These are phyloP conservation scores for Acleris emargana DNA, from an alignment of 2,888 invertebrate species.

Conservation along the genomic window DNA sequence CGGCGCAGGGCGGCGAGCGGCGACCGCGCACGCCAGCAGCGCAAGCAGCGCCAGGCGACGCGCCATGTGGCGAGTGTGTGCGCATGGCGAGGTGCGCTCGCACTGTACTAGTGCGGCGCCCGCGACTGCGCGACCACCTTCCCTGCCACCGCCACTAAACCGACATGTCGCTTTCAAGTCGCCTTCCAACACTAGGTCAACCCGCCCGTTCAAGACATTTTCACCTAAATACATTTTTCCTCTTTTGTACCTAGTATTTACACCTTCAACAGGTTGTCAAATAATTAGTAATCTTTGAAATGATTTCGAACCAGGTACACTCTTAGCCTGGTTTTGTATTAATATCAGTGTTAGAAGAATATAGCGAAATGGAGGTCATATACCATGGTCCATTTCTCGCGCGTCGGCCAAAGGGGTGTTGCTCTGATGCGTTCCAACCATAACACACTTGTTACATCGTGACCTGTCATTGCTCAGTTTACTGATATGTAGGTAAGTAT, in stretches of 20 bases:
- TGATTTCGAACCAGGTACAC: neutral
- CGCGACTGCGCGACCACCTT: conserved; percentile 66
- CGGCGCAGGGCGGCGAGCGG: conserved; percentile 59
- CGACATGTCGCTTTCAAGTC: conserved; percentile 73
- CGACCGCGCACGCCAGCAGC: conserved; percentile 69
- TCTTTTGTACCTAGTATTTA: neutral
- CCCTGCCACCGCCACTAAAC: conserved; percentile 67
- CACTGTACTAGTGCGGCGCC: conserved; percentile 65
- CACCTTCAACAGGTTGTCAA: conserved; percentile 7
- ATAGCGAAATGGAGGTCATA: conserved; percentile 26
- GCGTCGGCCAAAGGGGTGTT: conserved; percentile 23
- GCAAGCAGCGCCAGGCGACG: conserved; percentile 81
- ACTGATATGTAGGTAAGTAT: neutral
- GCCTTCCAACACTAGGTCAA: conserved; percentile 71
- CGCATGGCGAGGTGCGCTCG: conserved; percentile 82
- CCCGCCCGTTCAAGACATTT: conserved; percentile 46
- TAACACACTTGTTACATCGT: conserved; percentile 17
- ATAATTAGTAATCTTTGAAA: conserved; percentile 2
- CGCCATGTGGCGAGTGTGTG: conserved; percentile 80
- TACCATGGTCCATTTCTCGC: conserved; percentile 31
- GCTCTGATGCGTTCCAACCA: conserved; percentile 19
- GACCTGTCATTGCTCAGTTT: conserved; percentile 17
- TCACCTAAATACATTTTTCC: conserved; percentile 16
- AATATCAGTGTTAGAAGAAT: neutral
- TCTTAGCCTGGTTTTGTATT: neutral